Base-by-base conservation (phyloP, 2,888 invertebrate species). In the Nineta flava region DNA sequence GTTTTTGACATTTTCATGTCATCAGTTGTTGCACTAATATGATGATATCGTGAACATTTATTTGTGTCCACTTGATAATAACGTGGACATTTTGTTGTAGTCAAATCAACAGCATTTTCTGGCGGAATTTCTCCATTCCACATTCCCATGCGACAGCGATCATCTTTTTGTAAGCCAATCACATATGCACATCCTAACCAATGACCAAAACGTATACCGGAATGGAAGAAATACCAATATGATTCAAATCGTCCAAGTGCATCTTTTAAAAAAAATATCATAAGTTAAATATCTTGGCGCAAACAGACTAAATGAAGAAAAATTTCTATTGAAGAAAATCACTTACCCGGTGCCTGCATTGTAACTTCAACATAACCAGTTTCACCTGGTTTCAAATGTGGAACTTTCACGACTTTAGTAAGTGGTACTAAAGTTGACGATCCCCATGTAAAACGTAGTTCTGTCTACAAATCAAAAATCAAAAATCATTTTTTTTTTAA, bases 171-270 rank as follows among this genome's bases (percentile, higher is more conserved):
- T 2, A 34, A 41, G 50, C 66, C 66, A 1, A 69, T 66, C 15
- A 63, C 61, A 6, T 68, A 55, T 43, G 64, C 61, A 51, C 65
- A 66, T 13, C 65, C 63, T 10, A 70, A 52, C 65, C 67, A 66
- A 26, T 65, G 64, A 1, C 69, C 69, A 53, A 69, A 69, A 44
- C 68, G 61, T n/a, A 61, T 59, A 3, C 63, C 63, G 34, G 60
- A 58, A 52, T 68, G 65, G 52, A 65, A 62, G 54, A 69, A 69
- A 52, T 68, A 64, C 66, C 67, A 70, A 55, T 68, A 67, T 48
- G 65, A 65, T 55, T 69, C 67, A 53, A 68, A 70, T 26, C 57
- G 21, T 9, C 48, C 48, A 10, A 41, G 17, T 7, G 48, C 48
- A 53, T 54, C 66, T 65, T 52, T 38, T 55, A 56, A 35, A 40